Percentiles rank a stretch among this genome's conserved stretches.
These are phyloP conservation scores for Bergia sp. DNA, from an alignment of 92 coral and sea anemone species.

Conservation along the genomic window DNA sequence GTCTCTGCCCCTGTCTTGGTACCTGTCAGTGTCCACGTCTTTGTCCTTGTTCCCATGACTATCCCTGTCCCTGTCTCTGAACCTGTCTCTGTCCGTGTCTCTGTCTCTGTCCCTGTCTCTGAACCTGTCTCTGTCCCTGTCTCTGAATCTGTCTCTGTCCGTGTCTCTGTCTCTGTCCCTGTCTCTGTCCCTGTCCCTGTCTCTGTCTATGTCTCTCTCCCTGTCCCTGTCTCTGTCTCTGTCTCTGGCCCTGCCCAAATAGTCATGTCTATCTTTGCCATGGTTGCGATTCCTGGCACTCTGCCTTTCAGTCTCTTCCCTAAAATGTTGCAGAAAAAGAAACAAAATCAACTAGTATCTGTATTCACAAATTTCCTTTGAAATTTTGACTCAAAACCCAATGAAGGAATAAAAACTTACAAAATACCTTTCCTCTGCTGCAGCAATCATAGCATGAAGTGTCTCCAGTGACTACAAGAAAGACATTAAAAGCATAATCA, in stretches of 20 bases:
- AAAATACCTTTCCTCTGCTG: slow-evolving; percentile 77
- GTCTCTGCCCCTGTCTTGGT: background rate
- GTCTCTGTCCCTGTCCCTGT: slow-evolving; percentile 18
- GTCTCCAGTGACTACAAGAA: slow-evolving; percentile 76
- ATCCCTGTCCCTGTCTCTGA: background rate
- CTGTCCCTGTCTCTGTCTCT: slow-evolving; percentile 2
- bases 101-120: slow-evolving; percentile 7
- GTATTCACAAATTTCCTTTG: background rate
- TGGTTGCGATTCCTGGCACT: slow-evolving; percentile 26
- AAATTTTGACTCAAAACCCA: background rate
- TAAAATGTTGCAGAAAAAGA: background rate
- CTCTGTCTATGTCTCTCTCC: slow-evolving; percentile 39
- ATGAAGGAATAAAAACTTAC: background rate
- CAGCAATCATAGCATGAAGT: slow-evolving; percentile 71
- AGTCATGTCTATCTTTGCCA: slow-evolving; percentile 20
- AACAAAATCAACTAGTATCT: background rate
- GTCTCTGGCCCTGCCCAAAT: slow-evolving; percentile 2
- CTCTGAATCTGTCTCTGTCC: background rate
- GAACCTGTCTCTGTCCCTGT: slow-evolving; percentile 19
- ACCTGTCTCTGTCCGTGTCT: background rate
- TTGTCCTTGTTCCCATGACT: background rate
- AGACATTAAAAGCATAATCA: background rate
- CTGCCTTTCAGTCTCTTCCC: slow-evolving; percentile 54
- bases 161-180: background rate
- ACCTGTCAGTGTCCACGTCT: background rate